Conservation (phyloP, 2,797 vertebrate genomes). For the Aulostomus chinensis region DNA sequence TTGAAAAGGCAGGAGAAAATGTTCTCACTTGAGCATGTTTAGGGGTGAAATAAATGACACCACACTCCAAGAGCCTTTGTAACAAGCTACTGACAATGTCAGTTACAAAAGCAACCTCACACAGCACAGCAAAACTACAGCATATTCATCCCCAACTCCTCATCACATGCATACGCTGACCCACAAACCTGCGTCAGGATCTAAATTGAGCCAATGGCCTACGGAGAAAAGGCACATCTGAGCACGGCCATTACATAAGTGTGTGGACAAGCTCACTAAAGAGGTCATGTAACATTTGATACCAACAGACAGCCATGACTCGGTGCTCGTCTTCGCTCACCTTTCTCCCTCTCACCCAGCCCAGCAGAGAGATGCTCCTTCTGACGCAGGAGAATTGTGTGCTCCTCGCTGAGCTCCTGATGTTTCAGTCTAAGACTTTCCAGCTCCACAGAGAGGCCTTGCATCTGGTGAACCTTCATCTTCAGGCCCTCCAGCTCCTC, state of each 20-base stretch:
- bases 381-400: slow-evolving; percentile 67
- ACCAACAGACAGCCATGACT: background rate
- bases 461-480: slow-evolving; percentile 79
- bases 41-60: slow-evolving; percentile 26
- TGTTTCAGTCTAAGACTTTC: slow-evolving; percentile 81
- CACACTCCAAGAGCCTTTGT: slow-evolving; percentile 35
- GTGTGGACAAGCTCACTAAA: slow-evolving; percentile 25
- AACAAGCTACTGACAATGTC: slow-evolving; percentile 23
- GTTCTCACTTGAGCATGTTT: background rate
- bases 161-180: slow-evolving; percentile 54
- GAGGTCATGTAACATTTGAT: slow-evolving; percentile 8
- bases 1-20: slow-evolving; percentile 4
- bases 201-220: slow-evolving; percentile 74
- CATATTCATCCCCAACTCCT: slow-evolving; percentile 24
- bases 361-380: slow-evolving; percentile 76
- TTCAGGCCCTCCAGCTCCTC: slow-evolving; percentile 86
- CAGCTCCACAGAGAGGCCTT: slow-evolving; percentile 80
- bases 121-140: slow-evolving; percentile 64
- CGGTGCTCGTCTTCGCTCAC: slow-evolving; percentile 61
- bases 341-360: slow-evolving; percentile 82
- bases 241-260: slow-evolving; percentile 60
- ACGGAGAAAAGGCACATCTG: slow-evolving; percentile 72
- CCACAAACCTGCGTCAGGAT: slow-evolving; percentile 79
- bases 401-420: slow-evolving; percentile 82
- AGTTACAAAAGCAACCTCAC: slow-evolving; percentile 50